These are phyloP conservation scores for Apteryx mantelli DNA, from an alignment of 2,113 vertebrate genomes.

Conservation along the genomic window DNA sequence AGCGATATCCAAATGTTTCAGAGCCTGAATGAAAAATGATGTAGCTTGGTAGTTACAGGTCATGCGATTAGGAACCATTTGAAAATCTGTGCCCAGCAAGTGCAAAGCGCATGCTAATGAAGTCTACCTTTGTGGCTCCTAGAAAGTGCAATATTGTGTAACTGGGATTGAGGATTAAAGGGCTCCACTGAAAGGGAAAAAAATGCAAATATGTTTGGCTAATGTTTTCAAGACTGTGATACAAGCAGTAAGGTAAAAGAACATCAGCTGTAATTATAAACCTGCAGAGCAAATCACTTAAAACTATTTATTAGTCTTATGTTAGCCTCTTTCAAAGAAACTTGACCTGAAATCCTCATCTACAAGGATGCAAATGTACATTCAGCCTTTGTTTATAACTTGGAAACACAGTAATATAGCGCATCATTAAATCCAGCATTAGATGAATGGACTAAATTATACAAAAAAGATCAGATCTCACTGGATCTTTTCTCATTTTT, in stretches of 20 bases:
- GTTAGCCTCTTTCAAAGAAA: neutral
- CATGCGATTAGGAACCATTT: constrained; percentile 64
- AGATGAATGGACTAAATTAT: neutral
- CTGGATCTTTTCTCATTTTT: neutral
- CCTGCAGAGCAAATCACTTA: neutral
- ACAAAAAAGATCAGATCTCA: neutral
- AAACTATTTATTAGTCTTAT: neutral
- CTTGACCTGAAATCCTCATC: neutral
- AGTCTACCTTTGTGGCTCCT: constrained; percentile 96
- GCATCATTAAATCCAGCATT: neutral
- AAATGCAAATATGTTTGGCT: constrained; percentile 71
- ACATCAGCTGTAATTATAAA: neutral
- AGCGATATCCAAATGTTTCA: constrained; percentile 47
- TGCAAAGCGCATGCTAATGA: constrained; percentile 80
- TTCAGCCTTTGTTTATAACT: neutral
- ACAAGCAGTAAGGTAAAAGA: constrained; percentile 3
- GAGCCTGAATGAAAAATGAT: constrained; percentile 59
- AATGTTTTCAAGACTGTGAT: constrained; percentile 3
- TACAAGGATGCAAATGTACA: neutral
- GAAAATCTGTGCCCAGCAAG: constrained; percentile 68
- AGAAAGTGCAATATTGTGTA: constrained; percentile 99
- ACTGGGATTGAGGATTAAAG: constrained; percentile 99
- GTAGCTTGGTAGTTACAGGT: constrained; percentile 16
- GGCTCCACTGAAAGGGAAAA: constrained; percentile 95
- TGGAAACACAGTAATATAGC: neutral